Conservation (phyloP, 2,113 vertebrate genomes). For the Tragelaphus scriptus region DNA sequence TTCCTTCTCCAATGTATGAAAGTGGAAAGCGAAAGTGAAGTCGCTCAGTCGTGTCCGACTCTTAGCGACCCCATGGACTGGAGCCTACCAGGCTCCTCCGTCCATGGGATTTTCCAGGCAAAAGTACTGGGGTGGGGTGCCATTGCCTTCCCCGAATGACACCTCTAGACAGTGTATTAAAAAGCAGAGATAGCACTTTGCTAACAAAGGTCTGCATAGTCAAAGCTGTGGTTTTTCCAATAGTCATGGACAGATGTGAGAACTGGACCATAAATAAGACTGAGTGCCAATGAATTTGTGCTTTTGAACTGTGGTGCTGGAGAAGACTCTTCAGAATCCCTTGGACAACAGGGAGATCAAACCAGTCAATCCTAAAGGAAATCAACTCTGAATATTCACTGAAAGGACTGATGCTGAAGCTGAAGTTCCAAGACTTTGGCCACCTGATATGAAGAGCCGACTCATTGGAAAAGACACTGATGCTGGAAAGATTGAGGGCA, state of each 20-base stretch:
- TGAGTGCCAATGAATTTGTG: not conserved
- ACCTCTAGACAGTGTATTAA: not conserved
- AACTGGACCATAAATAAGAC: not conserved
- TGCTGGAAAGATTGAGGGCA: not conserved
- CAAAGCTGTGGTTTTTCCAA: not conserved
- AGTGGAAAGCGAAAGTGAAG: no score
- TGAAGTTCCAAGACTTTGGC: not conserved
- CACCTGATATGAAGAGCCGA: not conserved
- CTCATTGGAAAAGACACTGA: not conserved
- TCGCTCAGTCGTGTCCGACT: no score
- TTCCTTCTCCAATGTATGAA: no score
- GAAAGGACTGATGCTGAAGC: not conserved
- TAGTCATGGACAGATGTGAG: not conserved
- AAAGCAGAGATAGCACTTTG: not conserved
- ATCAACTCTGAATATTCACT: not conserved
- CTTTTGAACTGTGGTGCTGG: not conserved
- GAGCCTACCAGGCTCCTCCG: no score
- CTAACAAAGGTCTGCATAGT: not conserved
- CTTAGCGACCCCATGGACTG: no score
- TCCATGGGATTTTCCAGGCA: no score
- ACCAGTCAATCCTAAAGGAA: not conserved
- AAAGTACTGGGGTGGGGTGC: no score
- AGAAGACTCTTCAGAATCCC: not conserved
- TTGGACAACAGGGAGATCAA: not conserved
- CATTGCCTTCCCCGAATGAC: no score